Conservation (phyloP, 2,113 vertebrate species). For the Colistium nudipinnis region DNA sequence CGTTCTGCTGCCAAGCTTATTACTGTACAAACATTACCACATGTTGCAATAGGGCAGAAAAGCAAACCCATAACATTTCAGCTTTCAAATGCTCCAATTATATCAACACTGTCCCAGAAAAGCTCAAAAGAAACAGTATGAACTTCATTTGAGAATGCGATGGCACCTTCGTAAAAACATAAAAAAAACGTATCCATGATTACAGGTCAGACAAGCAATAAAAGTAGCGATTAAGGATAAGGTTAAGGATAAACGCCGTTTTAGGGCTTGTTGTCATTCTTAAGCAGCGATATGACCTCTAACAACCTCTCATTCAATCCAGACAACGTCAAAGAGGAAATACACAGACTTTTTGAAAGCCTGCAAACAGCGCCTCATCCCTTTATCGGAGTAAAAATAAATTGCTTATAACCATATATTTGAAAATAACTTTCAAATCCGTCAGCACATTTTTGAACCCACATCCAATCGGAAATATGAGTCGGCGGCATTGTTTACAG, state of each 20-base stretch:
- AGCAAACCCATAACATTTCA: not conserved
- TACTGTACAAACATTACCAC: not conserved
- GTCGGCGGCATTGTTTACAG: too few species aligned
- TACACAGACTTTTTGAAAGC: not conserved
- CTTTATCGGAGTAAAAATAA: too few species aligned
- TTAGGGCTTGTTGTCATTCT: not conserved
- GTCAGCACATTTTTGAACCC: too few species aligned
- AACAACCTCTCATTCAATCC: conserved; percentile 23
- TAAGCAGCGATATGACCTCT: not conserved
- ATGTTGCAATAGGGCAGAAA: not conserved
- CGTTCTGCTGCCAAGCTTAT: not conserved
- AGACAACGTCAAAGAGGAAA: conserved; percentile 56
- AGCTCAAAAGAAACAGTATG: conserved; percentile 2
- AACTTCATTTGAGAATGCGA: not conserved
- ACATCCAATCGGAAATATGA: too few species aligned
- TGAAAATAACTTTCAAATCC: too few species aligned
- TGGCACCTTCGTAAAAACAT: not conserved
- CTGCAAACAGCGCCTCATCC: not conserved
- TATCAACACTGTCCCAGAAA: conserved; percentile 2
- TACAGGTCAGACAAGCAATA: not conserved
- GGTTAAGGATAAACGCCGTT: not conserved
- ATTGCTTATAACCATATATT: too few species aligned
- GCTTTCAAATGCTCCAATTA: not conserved
- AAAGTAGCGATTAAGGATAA: not conserved
- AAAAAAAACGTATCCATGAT: not conserved